Evolutionary conservation across 2,888 invertebrate species (phyloP).

Genomic region (Ormyrus pomaceus): DNA sequence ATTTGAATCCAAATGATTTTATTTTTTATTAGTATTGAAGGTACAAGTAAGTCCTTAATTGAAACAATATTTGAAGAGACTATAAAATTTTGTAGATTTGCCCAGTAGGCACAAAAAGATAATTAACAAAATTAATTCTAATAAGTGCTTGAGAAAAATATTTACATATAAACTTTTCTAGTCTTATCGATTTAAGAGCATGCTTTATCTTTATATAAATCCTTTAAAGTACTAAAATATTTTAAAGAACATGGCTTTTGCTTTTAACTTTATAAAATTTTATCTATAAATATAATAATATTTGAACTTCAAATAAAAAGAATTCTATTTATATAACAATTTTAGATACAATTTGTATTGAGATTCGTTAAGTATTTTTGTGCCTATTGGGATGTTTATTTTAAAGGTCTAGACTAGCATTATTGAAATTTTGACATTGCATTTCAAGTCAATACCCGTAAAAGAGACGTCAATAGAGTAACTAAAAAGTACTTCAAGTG

Average conservation of each 20-base stretch:
- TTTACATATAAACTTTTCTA: too few relatives aligned
- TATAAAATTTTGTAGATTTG: conserved; percentile 28
- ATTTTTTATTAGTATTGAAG: conserved; percentile 38
- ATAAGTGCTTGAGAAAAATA: not conserved
- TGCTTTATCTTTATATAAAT: too few relatives aligned
- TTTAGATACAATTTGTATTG: not conserved
- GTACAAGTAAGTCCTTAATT: conserved; percentile 32
- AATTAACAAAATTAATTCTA: not conserved
- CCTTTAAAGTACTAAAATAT: conserved; percentile 3
- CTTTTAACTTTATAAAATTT: too few relatives aligned
- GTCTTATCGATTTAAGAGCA: too few relatives aligned
- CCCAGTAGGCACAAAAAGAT: conserved; percentile 36
- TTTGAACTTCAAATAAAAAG: too few relatives aligned
- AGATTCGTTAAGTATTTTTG: conserved; percentile 2
- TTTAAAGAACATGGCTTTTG: not conserved
- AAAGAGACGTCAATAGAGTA: conserved; percentile 40
- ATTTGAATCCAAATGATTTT: conserved; percentile 46
- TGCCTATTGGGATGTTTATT: conserved; percentile 36
- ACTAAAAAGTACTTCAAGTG: conserved; percentile 21
- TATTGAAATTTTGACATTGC: conserved; percentile 31
- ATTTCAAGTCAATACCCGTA: conserved; percentile 42
- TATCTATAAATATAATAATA: too few relatives aligned
- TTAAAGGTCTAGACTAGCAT: conserved; percentile 9
- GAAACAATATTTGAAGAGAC: conserved; percentile 32
- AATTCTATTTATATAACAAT: not conserved